phyloP scores from a whole-genome alignment of 2,113 vertebrate genomes.

The Phrynocephalus versicolor region DNA sequence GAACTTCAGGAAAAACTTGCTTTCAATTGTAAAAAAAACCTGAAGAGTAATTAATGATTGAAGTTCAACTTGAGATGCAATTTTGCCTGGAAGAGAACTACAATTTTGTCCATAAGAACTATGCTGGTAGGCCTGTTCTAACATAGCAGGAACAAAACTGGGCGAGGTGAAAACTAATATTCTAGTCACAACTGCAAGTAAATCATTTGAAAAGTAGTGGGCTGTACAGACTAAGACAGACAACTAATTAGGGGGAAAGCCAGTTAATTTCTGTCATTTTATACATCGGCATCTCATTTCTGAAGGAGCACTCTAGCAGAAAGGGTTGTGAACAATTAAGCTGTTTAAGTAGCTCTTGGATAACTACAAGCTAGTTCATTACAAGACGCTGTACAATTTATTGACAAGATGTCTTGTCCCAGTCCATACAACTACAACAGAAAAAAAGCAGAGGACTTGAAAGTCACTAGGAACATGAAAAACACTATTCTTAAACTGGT shows the following conservation, averaged over 20 bases:
- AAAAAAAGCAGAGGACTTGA: conserved; percentile 2
- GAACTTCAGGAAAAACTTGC: too few species aligned
- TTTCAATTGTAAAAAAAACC: too few species aligned
- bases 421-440: conserved; percentile 3
- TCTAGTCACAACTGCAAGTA: not conserved
- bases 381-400: conserved; percentile 27
- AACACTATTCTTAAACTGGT: conserved; percentile 24
- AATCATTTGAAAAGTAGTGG: not conserved
- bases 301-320: not conserved
- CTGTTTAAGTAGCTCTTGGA: conserved; percentile 2
- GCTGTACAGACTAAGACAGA: not conserved
- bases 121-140: not conserved
- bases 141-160: not conserved
- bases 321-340: not conserved
- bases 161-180: not conserved
- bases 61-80: too few species aligned
- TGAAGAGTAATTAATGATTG: too few species aligned
- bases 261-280: not conserved
- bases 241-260: not conserved
- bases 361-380: not conserved
- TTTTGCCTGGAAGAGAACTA: too few species aligned
- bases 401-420: not conserved
- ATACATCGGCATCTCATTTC: not conserved
- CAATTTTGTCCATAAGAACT: not conserved
- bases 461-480: conserved; percentile 11